These are phyloP conservation scores for Danio jaintianensis DNA, from an alignment of 2,797 vertebrate species.

Conservation along the genomic window DNA sequence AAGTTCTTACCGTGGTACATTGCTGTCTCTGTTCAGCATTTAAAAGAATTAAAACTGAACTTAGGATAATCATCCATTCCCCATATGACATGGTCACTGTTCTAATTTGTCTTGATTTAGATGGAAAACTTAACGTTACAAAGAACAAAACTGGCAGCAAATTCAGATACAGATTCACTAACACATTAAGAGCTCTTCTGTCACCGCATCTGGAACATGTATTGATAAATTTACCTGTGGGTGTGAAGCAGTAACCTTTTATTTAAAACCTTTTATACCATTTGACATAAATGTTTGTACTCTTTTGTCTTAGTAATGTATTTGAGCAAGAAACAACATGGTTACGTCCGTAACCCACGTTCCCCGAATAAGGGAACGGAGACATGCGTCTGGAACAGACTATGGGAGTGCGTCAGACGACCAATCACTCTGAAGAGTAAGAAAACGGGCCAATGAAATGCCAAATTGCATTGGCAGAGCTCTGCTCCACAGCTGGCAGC, in stretches of 20 bases:
- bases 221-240: not conserved
- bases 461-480: no score
- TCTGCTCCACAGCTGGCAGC: no score
- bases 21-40: constrained; percentile 36
- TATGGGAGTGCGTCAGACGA: no score
- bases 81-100: not conserved
- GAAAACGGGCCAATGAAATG: no score
- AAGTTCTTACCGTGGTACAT: constrained; percentile 37
- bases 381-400: no score
- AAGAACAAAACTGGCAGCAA: not conserved
- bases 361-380: no score
- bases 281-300: no score
- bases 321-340: not conserved
- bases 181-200: not conserved
- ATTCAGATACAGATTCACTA: not conserved
- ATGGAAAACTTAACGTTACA: not conserved
- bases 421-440: no score
- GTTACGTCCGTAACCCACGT: no score
- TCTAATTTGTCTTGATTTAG: not conserved
- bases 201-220: not conserved
- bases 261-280: no score
- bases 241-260: not conserved
- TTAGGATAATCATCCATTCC: not conserved
- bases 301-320: not conserved
- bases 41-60: constrained; percentile 8